A percentile compares a stretch with the other conserved stretches of the same genome.
Conservation (phyloP, 2,113 vertebrate species). For the Heterotilapia buettikoferi region DNA sequence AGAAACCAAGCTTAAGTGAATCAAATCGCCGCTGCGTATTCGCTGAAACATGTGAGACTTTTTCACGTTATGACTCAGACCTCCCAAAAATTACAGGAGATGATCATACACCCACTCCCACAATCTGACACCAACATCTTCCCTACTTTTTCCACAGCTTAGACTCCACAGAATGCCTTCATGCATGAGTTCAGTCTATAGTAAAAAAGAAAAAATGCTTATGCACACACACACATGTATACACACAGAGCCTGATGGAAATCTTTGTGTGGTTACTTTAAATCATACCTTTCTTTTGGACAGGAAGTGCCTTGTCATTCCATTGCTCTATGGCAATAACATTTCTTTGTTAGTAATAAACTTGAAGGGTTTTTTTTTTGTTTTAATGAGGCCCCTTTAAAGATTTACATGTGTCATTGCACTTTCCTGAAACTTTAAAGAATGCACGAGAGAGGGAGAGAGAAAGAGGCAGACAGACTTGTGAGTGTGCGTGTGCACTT, state of each 20-base stretch:
- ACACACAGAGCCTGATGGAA: not conserved
- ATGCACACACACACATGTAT: not conserved
- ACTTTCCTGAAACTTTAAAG: conserved; percentile 4
- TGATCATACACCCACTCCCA: conserved; percentile 31
- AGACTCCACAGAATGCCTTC: not conserved
- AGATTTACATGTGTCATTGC: conserved; percentile 15
- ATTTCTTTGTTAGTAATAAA: not conserved
- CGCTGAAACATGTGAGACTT: not conserved
- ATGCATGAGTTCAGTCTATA: conserved; percentile 16
- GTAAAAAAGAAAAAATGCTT: not conserved
- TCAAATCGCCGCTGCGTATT: not conserved
- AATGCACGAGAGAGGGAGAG: not conserved
- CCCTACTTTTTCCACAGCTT: not conserved
- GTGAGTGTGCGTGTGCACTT: conserved; percentile 12
- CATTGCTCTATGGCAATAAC: not conserved
- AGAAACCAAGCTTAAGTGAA: not conserved
- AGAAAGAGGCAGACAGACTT: not conserved
- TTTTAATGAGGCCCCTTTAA: not conserved
- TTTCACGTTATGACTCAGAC: conserved; percentile 58
- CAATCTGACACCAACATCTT: conserved; percentile 37
- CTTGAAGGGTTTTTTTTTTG: not conserved
- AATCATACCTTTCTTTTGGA: not conserved
- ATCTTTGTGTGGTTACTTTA: not conserved
- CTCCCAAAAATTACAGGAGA: conserved; percentile 40
- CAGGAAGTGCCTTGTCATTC: conserved; percentile 25